Conservation (phyloP, 1,140 invertebrate genomes). For the Drosophila parabipectinata region DNA sequence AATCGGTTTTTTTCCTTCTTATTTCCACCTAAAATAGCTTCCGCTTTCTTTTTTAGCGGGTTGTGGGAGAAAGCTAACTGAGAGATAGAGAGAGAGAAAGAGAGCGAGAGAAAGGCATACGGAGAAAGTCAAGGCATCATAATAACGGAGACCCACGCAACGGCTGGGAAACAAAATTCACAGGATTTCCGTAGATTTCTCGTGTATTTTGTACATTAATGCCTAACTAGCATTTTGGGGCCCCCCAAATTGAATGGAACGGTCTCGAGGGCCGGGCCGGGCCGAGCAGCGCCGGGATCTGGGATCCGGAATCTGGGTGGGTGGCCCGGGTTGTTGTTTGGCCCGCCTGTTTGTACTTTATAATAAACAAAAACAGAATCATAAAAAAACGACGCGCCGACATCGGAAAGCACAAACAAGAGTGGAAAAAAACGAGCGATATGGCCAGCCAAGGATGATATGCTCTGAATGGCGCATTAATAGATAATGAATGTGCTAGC, state of each 20-base stretch:
- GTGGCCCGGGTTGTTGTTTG: slow-evolving; percentile 13
- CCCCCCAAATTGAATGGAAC: slow-evolving; percentile 38
- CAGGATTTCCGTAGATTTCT: slow-evolving; percentile 73
- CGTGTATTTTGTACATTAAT: slow-evolving; percentile 69
- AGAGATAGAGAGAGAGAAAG: slow-evolving; percentile 18
- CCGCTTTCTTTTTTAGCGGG: slow-evolving; percentile 15
- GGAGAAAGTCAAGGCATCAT: slow-evolving; percentile 43
- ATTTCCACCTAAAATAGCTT: slow-evolving; percentile 32
- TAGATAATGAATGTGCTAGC: slow-evolving; percentile 30
- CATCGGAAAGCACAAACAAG: slow-evolving; percentile 27
- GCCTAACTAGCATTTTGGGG: slow-evolving; percentile 58
- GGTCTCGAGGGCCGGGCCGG: slow-evolving; percentile 1
- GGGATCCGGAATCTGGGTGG: slow-evolving; percentile 4
- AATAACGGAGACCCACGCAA: slow-evolving; percentile 56
- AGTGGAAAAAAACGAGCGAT: slow-evolving; percentile 9
- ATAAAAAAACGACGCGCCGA: slow-evolving; percentile 30
- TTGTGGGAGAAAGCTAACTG: not conserved
- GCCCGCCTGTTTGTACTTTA: slow-evolving; percentile 35
- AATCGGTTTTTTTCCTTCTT: slow-evolving; percentile 15
- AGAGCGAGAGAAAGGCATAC: slow-evolving; percentile 5
- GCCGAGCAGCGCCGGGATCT: too few relatives aligned
- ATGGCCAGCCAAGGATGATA: slow-evolving; percentile 24
- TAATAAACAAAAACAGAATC: slow-evolving; percentile 60
- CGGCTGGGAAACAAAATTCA: slow-evolving; percentile 46
- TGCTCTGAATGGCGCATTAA: slow-evolving; percentile 39